These are phyloP conservation scores for Myotis planiceps DNA, from an alignment of 2,797 vertebrate genomes.

Conservation along the genomic window DNA sequence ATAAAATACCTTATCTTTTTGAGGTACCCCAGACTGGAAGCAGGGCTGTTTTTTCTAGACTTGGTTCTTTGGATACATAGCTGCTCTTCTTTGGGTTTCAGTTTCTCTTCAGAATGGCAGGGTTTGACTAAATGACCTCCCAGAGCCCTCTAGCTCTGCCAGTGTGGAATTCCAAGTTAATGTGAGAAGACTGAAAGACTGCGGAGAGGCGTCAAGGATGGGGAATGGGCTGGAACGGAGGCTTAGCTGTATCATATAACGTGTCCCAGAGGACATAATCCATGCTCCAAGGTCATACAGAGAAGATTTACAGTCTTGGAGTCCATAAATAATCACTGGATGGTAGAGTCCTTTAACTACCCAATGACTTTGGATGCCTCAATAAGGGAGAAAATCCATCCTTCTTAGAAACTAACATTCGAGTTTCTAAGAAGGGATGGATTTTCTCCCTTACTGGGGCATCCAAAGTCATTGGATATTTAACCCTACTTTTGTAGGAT, in stretches of 20 bases:
- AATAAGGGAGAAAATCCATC: background rate
- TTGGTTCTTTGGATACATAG: background rate
- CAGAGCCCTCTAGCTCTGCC: conserved; percentile 39
- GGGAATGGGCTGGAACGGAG: conserved; percentile 39
- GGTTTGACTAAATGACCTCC: background rate
- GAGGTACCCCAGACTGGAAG: background rate
- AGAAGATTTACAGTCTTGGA: conserved; percentile 57
- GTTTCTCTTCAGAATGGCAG: background rate
- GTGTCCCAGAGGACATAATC: conserved; percentile 46
- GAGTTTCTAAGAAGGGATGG: background rate
- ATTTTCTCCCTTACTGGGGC: background rate
- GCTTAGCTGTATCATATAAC: conserved; percentile 31
- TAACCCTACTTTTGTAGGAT: background rate
- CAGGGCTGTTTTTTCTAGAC: background rate
- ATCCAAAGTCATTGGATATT: conserved; percentile 24
- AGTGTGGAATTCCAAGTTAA: conserved; percentile 64
- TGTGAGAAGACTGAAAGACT: conserved; percentile 41
- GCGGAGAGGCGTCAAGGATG: background rate
- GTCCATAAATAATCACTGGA: conserved; percentile 66
- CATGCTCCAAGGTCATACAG: conserved; percentile 49
- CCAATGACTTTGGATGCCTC: background rate
- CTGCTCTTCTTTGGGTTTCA: background rate
- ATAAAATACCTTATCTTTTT: background rate
- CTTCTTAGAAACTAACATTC: background rate
- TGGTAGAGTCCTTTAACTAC: conserved; percentile 49